Evolutionary conservation across 2,113 vertebrate genomes (phyloP), one percentile per base, ranked within the genome.

Genomic region (Nesospiza acunhae): DNA sequence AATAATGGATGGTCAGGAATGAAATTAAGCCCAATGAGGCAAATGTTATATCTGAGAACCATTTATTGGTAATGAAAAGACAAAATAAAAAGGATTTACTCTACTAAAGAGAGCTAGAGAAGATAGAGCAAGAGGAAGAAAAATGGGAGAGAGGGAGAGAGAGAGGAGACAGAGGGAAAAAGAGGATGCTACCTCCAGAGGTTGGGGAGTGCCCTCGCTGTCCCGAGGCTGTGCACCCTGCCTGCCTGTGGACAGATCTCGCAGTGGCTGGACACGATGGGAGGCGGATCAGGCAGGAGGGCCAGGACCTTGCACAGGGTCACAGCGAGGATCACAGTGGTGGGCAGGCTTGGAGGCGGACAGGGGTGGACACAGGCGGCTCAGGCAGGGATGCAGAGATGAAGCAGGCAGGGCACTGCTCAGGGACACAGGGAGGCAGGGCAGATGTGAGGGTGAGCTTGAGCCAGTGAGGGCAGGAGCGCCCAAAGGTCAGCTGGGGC

Each of bases 401-500:
- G 2, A 2, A 59, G 33, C 26, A 35, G 55, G 19, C 24, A 23
- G 53, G 14, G 14, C 1, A 8, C 8, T 37, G 42, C 6, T 37
- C 42, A 30, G 33, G 15, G 33, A 59, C 10, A 14, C 27, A 47
- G 20, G 15, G 15, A 37, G 12, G n/a, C 56, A 76, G 44, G 44
- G 19, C 27, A 49, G 44, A 37, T 0, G 0, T 0, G 0, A 20
- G 28, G 27, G 21, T 0, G 0, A 49, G 44, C 16, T 31, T 3
- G 44, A 39, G 15, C 27, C 12, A 9, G 44, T 0, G 0, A 24
- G n/a, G 9, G 21, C 27, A 31, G 73, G n/a, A 76, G 56, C 39
- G 27, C 21, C 28, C 37, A 11, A 76, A 49, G 21, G 44, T 37
- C 44, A 47, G 20, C 55, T 60, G n/a, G 55, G 21, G 27, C 20